Evolutionary conservation across 2,797 vertebrate genomes (phyloP), one percentile per base, ranked within the genome.

Genomic region (Chelonia mydas): DNA sequence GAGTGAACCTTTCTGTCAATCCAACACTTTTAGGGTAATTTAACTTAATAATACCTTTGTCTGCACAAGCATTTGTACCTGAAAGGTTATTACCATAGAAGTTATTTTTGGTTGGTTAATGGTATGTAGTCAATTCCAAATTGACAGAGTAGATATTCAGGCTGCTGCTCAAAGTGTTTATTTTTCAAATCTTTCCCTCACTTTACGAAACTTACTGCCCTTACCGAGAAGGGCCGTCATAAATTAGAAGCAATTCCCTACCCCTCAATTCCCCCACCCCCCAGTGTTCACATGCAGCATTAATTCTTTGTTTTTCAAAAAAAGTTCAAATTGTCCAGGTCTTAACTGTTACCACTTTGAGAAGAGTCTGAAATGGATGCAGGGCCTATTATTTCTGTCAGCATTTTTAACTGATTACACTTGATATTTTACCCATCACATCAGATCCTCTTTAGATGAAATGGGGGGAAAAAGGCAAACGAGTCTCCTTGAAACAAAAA

Each of bases 21-120:
- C 98, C 86, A 85, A 97, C 97, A 97, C 98, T 98, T 98, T 98
- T 98, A 98, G 98, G 98, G 98, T 97, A 98, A 98, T 98, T 98
- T 98, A 98, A 98, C 98, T 98, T 98, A 98, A 98, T 98, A 98
- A 98, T 93, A 98, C 97, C 98, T 98, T 98, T 98, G 98, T 98
- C 94, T 96, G 98, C 97, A 96, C 96, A 31, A 86, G 97, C 91
- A 51, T 96, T 97, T 97, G 96, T 88, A 90, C 98, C 98, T 98
- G 98, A 98, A 98, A 97, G 98, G 98, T 98, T 98, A 98, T 98
- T 98, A 98, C 98, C 98, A 97, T 95, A 90, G 96, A 97, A 98
- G 98, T 98, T 98, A 98, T 98, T 98, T 98, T 98, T 98, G 98
- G 98, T 98, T 98, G 98, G 98, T 98, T 98, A 98, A 98, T 98